Evolutionary conservation across 2,797 vertebrate genomes (phyloP).

Genomic region (Rhinophrynus dorsalis): DNA sequence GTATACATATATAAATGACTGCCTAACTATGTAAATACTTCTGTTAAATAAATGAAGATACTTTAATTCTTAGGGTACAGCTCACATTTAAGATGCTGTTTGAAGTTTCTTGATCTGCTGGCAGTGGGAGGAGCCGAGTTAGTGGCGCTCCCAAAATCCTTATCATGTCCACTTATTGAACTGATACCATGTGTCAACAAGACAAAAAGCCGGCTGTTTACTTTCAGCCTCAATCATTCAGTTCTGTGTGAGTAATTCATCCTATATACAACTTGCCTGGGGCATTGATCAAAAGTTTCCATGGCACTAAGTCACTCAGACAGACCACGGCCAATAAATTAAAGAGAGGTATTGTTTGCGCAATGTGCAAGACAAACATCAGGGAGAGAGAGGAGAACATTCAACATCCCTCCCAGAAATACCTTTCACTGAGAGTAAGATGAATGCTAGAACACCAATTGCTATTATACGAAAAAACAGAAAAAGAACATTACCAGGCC

Average conservation of each 20-base stretch:
- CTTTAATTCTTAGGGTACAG: too few relatives aligned
- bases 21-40: too few relatives aligned
- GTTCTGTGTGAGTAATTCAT: slow-evolving; percentile 56
- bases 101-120: too few relatives aligned
- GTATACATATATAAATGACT: too few relatives aligned
- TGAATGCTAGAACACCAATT: too few relatives aligned
- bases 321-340: slow-evolving; percentile 44
- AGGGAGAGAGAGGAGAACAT: neutral
- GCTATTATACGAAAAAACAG: too few relatives aligned
- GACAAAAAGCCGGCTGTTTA: slow-evolving; percentile 56
- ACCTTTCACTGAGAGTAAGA: neutral
- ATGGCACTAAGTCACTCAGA: slow-evolving; percentile 35
- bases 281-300: slow-evolving; percentile 56
- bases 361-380: slow-evolving; percentile 16
- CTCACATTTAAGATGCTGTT: too few relatives aligned
- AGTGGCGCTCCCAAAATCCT: slow-evolving; percentile 2
- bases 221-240: slow-evolving; percentile 56
- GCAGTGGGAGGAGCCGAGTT: neutral
- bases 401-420: neutral
- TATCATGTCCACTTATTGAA: slow-evolving; percentile 8
- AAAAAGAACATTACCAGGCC: too few relatives aligned
- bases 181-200: neutral
- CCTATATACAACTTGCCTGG: slow-evolving; percentile 58
- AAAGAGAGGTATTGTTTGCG: slow-evolving; percentile 11
- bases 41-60: too few relatives aligned